Base-by-base conservation (phyloP, 2,888 invertebrate genomes). In the Hypomecis punctinalis region DNA sequence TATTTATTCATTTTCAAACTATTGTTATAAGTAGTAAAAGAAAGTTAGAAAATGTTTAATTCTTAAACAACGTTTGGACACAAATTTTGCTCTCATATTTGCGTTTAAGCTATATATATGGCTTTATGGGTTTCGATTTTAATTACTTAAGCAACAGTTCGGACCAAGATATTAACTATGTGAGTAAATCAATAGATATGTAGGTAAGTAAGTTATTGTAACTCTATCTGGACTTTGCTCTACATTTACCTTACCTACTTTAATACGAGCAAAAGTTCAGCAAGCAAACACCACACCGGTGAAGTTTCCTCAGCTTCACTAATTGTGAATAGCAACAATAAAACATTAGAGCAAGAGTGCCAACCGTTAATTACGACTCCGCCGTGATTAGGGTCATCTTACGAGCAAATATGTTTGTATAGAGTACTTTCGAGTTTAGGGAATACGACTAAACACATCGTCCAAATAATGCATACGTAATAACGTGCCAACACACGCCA, bases 381-480 rank as follows among this genome's bases (percentile, higher is more conserved):
- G 39, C 40, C 11, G 5, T 7, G 42, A 40, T 55, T 33, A 10
- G 42, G 36, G 49, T n/a, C 10, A 55, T 45, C 48, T 55, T 45
- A 45, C 39, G 40, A 56, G 40, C 40, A 57, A 39, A 39, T 47
- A 55, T 10, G 33, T 39, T 48, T n/a, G 58, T 23, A 39, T 43
- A 40, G 48, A 35, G 36, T 61, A 47, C 40, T 48, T 61, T 54
- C 13, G 5, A 59, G 49, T 54, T 58, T 42, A 36, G 47, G 23
- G 42, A 56, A 56, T 40, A 60, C 51, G 48, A 9, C 45, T 45
- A 54, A 45, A 61, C 10, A 42, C 37, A 35, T 11, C 36, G 8
- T 23, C 35, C 53, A 53, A 57, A 57, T 48, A 53, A 61, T 53
- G 65, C 57, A 61, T 57, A 61, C 65, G 39, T 66, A 57, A 56